Conservation (phyloP, 2,888 invertebrate genomes). For the Pedicia rivosa region DNA sequence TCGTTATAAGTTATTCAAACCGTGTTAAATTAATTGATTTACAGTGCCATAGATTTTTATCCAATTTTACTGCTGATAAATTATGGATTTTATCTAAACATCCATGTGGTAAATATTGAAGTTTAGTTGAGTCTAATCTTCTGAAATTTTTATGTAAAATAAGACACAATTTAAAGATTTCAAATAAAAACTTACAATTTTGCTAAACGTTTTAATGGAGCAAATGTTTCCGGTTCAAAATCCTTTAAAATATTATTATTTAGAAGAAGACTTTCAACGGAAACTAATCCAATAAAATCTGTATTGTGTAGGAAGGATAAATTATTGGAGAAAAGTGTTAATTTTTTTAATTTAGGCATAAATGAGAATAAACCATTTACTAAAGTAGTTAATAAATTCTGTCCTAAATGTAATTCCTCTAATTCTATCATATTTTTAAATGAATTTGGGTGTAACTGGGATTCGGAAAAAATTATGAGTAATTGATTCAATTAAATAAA, state of each 20-base stretch:
- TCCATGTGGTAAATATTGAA: slow-evolving; percentile 42
- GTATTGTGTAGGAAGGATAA: slow-evolving; percentile 29
- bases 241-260: slow-evolving; percentile 40
- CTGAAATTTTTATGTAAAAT: no score
- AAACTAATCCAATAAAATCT: slow-evolving; percentile 33
- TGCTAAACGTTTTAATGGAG: slow-evolving; percentile 29
- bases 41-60: slow-evolving; percentile 46
- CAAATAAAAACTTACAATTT: no score
- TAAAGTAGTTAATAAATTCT: slow-evolving; percentile 35
- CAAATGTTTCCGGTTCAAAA: slow-evolving; percentile 30
- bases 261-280: slow-evolving; percentile 37
- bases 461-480: no score
- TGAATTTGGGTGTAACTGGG: no score
- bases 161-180: no score
- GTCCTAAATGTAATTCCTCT: slow-evolving; percentile 35
- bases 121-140: slow-evolving; percentile 42
- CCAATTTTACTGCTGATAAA: slow-evolving; percentile 41
- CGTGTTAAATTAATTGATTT: slow-evolving; percentile 44
- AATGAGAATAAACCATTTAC: slow-evolving; percentile 32
- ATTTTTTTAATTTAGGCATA: slow-evolving; percentile 29
- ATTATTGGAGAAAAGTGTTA: slow-evolving; percentile 39
- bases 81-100: slow-evolving; percentile 38
- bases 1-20: no score
- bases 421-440: no score
- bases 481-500: no score